A percentile compares a stretch with the other conserved stretches of the same genome.
Conservation (phyloP, 2,113 vertebrate species). For the Onychostoma macrolepis region DNA sequence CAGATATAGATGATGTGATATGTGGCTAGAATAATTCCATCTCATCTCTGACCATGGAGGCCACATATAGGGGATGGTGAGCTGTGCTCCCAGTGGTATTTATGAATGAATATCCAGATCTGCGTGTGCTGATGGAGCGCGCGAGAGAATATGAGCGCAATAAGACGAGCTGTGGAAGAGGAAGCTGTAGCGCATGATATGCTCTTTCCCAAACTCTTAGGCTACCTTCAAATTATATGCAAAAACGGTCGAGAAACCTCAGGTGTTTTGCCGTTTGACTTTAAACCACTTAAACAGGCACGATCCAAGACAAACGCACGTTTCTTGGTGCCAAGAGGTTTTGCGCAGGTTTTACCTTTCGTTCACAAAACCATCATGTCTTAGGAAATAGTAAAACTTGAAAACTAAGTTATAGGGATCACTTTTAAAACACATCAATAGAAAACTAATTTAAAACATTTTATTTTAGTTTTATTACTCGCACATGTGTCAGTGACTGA, state of each 20-base stretch:
- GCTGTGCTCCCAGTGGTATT: slow-evolving; percentile 43
- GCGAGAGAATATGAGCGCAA: background rate
- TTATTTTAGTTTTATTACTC: background rate
- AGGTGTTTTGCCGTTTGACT: slow-evolving; percentile 31
- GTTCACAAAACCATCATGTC: slow-evolving; percentile 41
- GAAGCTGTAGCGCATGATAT: background rate
- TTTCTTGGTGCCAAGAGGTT: background rate
- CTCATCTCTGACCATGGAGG: slow-evolving; percentile 13
- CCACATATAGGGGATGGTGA: slow-evolving; percentile 16
- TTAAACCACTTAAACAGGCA: slow-evolving; percentile 12
- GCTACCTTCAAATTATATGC: background rate
- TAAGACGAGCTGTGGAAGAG: background rate
- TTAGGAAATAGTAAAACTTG: background rate
- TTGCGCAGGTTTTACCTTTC: slow-evolving; percentile 45
- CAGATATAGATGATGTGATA: background rate
- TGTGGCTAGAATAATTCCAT: slow-evolving; percentile 26
- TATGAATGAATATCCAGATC: slow-evolving; percentile 58
- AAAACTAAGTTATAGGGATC: background rate
- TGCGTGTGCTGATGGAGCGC: slow-evolving; percentile 31
- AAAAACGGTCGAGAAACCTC: slow-evolving; percentile 22
- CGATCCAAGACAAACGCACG: background rate
- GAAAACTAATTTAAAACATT: background rate
- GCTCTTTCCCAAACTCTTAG: background rate
- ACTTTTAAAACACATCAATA: background rate
- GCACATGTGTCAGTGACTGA: background rate